Base-by-base conservation (phyloP, 2,888 invertebrate species). In the Epinotia nisella region DNA sequence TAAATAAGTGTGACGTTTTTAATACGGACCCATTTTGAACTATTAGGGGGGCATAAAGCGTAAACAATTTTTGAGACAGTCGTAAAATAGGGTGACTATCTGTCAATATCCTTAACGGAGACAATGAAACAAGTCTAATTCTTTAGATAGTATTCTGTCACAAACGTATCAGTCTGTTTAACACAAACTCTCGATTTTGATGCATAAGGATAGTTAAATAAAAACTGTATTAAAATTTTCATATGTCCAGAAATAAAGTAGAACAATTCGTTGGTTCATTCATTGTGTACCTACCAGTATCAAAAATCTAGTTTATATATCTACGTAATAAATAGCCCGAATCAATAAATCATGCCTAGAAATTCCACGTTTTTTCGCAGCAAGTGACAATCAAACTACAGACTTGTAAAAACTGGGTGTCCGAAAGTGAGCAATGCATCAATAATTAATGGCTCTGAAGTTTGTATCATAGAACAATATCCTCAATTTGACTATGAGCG, bases 21-120 rank as follows among this genome's bases (percentile, higher is more conserved):
- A 90, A 90, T 89, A 84, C 85, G 83, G 78, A 80, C 85, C 88
- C 85, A 90, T 91, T 92, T 90, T 89, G 88, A 90, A 88, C 91
- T 90, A 90, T 92, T 90, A 91, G 91, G 80, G 82, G 79, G 84
- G 83, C 85, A 85, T 90, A 85, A 89, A 89, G 81, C 81, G 83
- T 86, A 83, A 84, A 85, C 77, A 83, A 83, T 85, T 85, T 83
- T 82, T 75, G 68, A 71, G 73, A 82, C 79, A 78, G 78, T 85
- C 87, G 85, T 88, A 81, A 83, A 83, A 81, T 85, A 78, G 71
- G 78, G 84, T 83, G 81, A 78, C 85, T 80, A 85, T 56, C 45
- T 1, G 69, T 70, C 9, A 9, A 35, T 7, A 35, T 35, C 1
- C 35, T 9, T 35, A 35, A 7, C 1, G 7, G 35, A 35, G 9